Evolutionary conservation across 2,888 invertebrate genomes (phyloP), one percentile per base, ranked within the genome.

Genomic region (Lasioglossum morio): DNA sequence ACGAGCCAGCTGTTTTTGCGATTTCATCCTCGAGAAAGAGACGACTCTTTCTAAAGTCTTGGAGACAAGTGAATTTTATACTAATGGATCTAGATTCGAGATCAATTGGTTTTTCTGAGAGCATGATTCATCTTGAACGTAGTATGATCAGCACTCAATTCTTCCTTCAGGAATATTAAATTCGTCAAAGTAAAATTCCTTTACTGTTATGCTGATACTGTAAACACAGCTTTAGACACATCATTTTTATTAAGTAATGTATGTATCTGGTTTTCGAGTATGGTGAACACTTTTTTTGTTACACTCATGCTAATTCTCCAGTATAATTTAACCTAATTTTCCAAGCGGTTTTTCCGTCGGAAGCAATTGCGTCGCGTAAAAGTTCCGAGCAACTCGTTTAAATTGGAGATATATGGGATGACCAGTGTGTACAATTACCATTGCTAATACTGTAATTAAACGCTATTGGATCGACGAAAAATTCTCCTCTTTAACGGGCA

Each of bases 351-450:
- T 63, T 30, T 2, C 30, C 63, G n/a, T 57, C 57, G 57, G 57
- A 57, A 57, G 57, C 27, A 57, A 57, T 57, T 63, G 30, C 63
- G 5, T 63, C 63, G 30, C 63, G 63, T 63, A 63, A 63, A 63
- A 63, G 63, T 63, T 63, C 16, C 63, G 63, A 2, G 63, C 16
- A 30, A 27, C 63, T 63, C 30, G 63, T 63, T 63, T 63, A 63
- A 63, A 63, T 30, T 63, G 30, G 63, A 30, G 63, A 63, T 63
- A 30, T 63, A 63, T 63, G 16, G 63, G 63, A 63, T 63, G 30
- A 63, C 63, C 63, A 63, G 30, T 63, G 63, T 30, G 30, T 63
- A 63, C 63, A 16, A 63, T 63, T 63, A 63, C 63, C 63, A 63
- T 63, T 63, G 63, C 63, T 63, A 63, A 63, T 63, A 30, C 63